Conservation (phyloP, 2,113 vertebrate species). For the Marcusenius ussheri region DNA sequence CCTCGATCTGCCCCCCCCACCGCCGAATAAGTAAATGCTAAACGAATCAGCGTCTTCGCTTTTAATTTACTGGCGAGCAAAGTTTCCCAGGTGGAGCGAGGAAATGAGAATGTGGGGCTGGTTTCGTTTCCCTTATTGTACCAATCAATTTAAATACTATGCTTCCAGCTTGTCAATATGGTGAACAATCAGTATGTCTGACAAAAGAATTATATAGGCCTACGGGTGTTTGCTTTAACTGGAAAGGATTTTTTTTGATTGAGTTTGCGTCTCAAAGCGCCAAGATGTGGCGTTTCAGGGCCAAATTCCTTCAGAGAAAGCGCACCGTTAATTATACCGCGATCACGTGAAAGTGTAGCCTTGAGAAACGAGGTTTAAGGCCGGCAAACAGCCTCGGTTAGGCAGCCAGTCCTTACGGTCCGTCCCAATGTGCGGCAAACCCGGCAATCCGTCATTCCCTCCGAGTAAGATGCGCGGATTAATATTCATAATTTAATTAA, state of each 20-base stretch:
- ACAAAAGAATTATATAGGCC: neutral
- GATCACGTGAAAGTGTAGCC: neutral
- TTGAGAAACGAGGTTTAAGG: neutral
- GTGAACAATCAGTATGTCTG: neutral
- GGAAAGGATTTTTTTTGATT: neutral
- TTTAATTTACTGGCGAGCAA: neutral
- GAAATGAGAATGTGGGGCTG: neutral
- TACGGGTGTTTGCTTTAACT: neutral
- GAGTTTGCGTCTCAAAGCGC: neutral
- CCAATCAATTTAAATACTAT: neutral
- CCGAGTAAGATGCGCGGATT: neutral
- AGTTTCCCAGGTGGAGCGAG: neutral
- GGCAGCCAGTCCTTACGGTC: neutral
- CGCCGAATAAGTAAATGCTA: neutral
- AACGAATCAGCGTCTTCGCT: neutral
- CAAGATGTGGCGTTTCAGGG: neutral
- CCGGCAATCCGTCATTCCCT: neutral
- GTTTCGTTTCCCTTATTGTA: neutral
- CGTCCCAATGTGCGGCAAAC: neutral
- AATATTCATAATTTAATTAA: slow-evolving; percentile 19
- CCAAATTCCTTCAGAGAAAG: neutral
- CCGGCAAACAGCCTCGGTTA: neutral
- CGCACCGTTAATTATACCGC: neutral
- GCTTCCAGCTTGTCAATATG: neutral
- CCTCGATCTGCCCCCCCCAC: neutral